Evolutionary conservation across 2,888 invertebrate species (phyloP), one percentile per base, ranked within the genome.

Genomic region (Andrena bucephala): DNA sequence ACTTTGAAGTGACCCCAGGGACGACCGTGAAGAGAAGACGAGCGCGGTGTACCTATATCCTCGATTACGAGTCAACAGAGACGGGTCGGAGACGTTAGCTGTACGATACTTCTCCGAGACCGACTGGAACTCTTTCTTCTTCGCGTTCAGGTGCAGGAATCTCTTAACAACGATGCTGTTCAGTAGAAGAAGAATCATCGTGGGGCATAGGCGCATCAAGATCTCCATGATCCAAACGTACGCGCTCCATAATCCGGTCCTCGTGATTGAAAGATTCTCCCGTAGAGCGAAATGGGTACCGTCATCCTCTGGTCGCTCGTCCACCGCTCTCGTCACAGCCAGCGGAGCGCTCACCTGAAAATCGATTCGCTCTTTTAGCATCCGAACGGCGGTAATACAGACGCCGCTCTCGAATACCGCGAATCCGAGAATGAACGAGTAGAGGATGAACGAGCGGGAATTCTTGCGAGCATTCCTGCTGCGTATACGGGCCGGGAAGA

Each of bases 151-250:
- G 1, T 85, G 85, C 4, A 85, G 7, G 72, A 87, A 87, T 7
- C 85, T 77, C 50, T 81, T 87, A 2, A 86, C 72, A 5, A 87
- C 81, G 8, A 82, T 66, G 27, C 79, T 81, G n/a, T 87, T 86
- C 29, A 87, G 8, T 8, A 85, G 10, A 36, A 83, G 66, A 13
- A 87, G 77, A 7, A 87, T 66, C 24, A 87, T 48, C 36, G 75
- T 75, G 20, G 87, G 87, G 0, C 75, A 83, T 6, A 87, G 75
- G 8, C 83, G 83, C 13, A 77, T 29, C 20, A 33, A 2, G 8
- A 85, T 65, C 27, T 83, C 77, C 87, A 87, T 85, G 50, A 33
- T 59, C 87, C 87, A 87, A 67, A 87, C 77, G 50, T 87, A 87
- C 6, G 52, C 33, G 7, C 36, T 77, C 87, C 87, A 87, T 8